Percentiles rank a stretch among this genome's conserved stretches.
phyloP scores from a whole-genome alignment of 2,797 vertebrate genomes.

The Megalops cyprinoides region DNA sequence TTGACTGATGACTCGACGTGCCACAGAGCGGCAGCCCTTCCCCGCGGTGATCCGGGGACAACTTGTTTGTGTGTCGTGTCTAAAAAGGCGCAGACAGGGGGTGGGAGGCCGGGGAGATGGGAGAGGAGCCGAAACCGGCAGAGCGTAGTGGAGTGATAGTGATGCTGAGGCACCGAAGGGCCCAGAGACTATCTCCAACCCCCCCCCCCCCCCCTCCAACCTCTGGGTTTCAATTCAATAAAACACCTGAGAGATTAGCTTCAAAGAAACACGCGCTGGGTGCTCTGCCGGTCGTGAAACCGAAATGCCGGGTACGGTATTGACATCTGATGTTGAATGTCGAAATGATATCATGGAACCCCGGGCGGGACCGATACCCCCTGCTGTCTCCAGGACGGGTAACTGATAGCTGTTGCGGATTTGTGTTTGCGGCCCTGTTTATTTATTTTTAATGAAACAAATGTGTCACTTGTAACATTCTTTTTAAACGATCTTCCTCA shows the following conservation, averaged over 20 bases:
- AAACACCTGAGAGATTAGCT: slow-evolving; percentile 1
- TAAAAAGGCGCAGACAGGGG: slow-evolving; percentile 26
- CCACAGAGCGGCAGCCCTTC: slow-evolving; percentile 40
- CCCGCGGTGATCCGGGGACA: slow-evolving; percentile 27
- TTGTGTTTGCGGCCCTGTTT: slow-evolving; percentile 43
- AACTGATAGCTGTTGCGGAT: slow-evolving; percentile 26
- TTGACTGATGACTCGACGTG: slow-evolving; percentile 35
- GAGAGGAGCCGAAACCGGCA: not conserved
- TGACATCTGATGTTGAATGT: too few relatives aligned
- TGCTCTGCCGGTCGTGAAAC: not conserved
- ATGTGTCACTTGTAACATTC: slow-evolving; percentile 12
- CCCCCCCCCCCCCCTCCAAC: not conserved
- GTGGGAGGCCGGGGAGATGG: too few relatives aligned
- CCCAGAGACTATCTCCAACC: not conserved
- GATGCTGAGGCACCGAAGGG: not conserved
- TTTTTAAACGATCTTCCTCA: slow-evolving; percentile 12
- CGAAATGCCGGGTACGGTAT: not conserved
- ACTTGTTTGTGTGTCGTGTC: slow-evolving; percentile 39
- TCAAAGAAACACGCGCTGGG: not conserved
- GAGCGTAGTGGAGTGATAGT: slow-evolving; percentile 28
- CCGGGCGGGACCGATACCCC: too few relatives aligned
- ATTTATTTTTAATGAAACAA: slow-evolving; percentile 40
- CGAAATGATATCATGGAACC: not conserved
- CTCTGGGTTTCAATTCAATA: not conserved
- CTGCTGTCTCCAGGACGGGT: not conserved